Evolutionary conservation across 2,888 invertebrate species (phyloP), one percentile per base, ranked within the genome.

Genomic region (Scaptomyza caliginosa): DNA sequence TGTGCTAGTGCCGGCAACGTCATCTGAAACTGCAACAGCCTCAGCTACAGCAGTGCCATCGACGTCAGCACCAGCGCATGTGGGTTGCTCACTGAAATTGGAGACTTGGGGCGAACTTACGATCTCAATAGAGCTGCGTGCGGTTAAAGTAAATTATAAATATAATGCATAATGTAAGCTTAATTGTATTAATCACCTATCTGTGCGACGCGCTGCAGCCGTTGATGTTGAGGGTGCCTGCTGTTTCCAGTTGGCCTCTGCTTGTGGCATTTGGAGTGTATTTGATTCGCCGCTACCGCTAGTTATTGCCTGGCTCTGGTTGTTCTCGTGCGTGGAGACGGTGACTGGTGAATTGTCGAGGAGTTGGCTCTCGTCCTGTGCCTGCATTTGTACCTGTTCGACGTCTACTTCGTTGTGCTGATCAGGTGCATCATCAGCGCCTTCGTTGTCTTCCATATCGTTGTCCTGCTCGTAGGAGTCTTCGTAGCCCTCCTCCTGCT

Each of bases 61-160:
- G 0, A 71, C 74, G n/a, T 76, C 78, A 4, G 63, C 46, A 7
- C 60, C 90, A 75, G 50, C 63, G n/a, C 73, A 50, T 1, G 39
- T 46, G 4, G 74, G 51, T 39, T 83, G 81, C 16, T 94, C 95
- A 57, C 93, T 93, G 84, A 95, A 95, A 73, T 94, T 92, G 0
- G 93, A 93, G 59, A 92, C 92, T 92, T 95, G 96, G 4, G 98
- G 98, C 0, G 98, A 98, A 90, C 97, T 97, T 32, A 98, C 84
- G 11, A 85, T 96, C 40, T 97, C 97, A 90, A 97, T 97, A 34
- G 97, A 96, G 52, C 93, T 93, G 19, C 5, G 3, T 4, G 69
- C 19, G 49, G 32, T 6, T 2, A 42, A 45, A 39, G 1, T 3
- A 8, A 17, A 42, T 28, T 2, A 28, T 13, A 24, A 8, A 7